These are phyloP conservation scores for Crossaster papposus DNA, from an alignment of 53 echinoderm and acorn worm genomes.

Conservation along the genomic window DNA sequence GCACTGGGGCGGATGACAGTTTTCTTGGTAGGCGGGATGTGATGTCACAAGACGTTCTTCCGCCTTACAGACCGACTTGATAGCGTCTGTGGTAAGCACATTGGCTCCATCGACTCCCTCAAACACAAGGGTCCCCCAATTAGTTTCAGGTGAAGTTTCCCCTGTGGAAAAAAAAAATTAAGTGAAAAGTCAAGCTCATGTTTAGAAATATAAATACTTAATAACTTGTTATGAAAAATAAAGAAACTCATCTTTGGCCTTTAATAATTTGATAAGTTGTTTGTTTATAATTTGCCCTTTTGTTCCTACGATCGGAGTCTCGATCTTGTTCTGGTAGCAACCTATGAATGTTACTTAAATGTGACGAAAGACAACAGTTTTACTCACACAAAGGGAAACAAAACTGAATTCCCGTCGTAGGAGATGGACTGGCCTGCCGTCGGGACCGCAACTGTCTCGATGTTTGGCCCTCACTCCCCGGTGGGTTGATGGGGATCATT, in stretches of 20 bases:
- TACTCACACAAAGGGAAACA: slow-evolving; percentile 10
- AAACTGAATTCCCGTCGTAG: not conserved
- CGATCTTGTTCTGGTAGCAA: too few species aligned
- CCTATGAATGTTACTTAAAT: too few species aligned
- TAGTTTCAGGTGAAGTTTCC: not conserved
- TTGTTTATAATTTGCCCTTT: too few species aligned
- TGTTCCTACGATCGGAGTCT: too few species aligned
- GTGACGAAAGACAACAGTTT: not conserved
- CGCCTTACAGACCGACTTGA: slow-evolving; percentile 67
- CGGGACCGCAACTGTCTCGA: not conserved
- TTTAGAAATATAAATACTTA: not conserved
- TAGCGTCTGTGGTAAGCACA: slow-evolving; percentile 55
- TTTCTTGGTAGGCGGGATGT: not conserved
- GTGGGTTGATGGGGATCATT: not conserved
- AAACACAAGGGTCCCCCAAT: slow-evolving; percentile 59
- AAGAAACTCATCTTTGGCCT: not conserved
- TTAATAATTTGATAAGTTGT: not conserved
- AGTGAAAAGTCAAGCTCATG: too few species aligned
- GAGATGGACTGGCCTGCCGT: not conserved
- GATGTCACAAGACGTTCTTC: slow-evolving; percentile 40
- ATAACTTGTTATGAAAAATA: not conserved
- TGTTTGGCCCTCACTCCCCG: not conserved
- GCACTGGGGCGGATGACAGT: slow-evolving; percentile 2
- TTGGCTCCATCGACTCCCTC: slow-evolving; percentile 13
- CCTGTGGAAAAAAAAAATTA: not conserved